phyloP scores from a whole-genome alignment of 2,888 invertebrate genomes.

The Pristionchus japonicus region DNA sequence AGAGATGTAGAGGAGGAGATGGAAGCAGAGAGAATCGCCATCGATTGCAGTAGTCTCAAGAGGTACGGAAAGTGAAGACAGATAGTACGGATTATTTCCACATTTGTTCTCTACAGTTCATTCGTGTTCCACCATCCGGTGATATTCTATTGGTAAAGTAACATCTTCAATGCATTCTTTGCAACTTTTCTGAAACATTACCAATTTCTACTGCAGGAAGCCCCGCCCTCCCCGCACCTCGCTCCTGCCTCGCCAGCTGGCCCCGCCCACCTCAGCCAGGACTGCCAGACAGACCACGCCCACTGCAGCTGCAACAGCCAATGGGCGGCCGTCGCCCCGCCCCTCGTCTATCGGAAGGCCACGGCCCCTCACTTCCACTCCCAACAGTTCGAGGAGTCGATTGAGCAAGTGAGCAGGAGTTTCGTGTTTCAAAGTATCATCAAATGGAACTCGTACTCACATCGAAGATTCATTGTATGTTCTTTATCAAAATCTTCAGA shows the following conservation, averaged over 20 bases:
- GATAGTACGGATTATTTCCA: no score
- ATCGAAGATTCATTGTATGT: no score
- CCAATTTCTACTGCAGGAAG: not conserved
- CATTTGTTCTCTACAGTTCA: no score
- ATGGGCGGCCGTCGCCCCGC: conserved; percentile 27
- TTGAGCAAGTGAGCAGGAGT: not conserved
- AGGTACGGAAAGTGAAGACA: no score
- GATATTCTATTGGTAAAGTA: no score
- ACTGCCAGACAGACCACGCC: not conserved
- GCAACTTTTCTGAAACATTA: not conserved
- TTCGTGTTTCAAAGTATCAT: not conserved
- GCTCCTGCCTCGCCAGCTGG: conserved; percentile 2
- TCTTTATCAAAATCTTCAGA: no score
- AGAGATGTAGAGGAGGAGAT: conserved; percentile 35
- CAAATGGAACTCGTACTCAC: not conserved
- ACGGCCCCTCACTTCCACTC: conserved; percentile 13
- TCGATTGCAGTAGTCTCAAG: conserved; percentile 17
- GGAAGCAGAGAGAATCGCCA: conserved; percentile 38
- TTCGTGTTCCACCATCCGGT: no score
- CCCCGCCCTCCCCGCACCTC: conserved; percentile 19
- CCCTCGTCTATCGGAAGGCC: conserved; percentile 10
- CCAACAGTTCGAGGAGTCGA: not conserved
- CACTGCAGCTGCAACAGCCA: not conserved
- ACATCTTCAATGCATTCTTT: not conserved
- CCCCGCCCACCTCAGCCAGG: not conserved